A percentile compares a stretch with the other conserved stretches of the same genome.
These are phyloP conservation scores for Colossoma macropomum DNA, from an alignment of 2,113 vertebrate genomes.

Conservation along the genomic window DNA sequence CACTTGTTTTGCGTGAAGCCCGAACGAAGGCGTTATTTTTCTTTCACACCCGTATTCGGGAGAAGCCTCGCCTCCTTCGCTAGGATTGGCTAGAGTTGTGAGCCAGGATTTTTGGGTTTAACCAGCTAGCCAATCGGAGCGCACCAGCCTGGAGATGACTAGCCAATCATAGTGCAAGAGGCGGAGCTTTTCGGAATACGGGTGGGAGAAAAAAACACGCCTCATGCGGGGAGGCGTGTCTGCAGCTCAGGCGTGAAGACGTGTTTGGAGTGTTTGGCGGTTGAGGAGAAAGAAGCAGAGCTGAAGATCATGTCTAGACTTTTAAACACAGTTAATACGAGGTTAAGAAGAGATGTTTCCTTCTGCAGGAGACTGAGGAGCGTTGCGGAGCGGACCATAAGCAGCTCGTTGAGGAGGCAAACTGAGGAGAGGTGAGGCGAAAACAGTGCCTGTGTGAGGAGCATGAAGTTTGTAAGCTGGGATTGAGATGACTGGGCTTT, in stretches of 20 bases:
- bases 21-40: no score
- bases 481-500: neutral
- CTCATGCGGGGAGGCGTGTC: neutral
- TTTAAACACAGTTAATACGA: constrained; percentile 55
- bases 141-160: neutral
- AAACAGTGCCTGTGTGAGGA: neutral
- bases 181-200: neutral
- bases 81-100: no score
- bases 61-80: no score
- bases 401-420: constrained; percentile 57
- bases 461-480: neutral
- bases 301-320: constrained; percentile 64
- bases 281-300: neutral
- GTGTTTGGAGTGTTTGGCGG: neutral
- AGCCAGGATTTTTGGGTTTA: no score
- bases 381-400: constrained; percentile 59
- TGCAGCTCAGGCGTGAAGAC: neutral
- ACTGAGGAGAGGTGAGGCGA: constrained; percentile 66
- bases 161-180: neutral
- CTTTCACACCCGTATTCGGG: no score
- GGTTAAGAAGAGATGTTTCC: constrained; percentile 54
- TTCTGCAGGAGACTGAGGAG: constrained; percentile 8
- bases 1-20: neutral
- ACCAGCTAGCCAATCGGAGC: no score
- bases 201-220: neutral